Evolutionary conservation across 2,888 invertebrate species (phyloP), one percentile per base, ranked within the genome.

Genomic region (Rotaria sp.): DNA sequence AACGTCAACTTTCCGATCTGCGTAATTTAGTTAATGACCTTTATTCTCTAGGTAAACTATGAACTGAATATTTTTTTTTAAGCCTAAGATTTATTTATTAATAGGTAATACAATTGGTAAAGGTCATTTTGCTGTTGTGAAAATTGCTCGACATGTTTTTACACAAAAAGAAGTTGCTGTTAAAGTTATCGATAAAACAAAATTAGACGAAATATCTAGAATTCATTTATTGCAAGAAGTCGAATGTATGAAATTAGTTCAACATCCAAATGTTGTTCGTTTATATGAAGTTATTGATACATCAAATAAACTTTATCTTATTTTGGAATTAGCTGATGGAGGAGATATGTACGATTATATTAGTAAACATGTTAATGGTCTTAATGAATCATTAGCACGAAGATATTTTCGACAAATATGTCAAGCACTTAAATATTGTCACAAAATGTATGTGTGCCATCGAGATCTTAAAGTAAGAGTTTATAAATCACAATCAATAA

Each of bases 241-340:
- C 88, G 94, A 96, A 88, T 98, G 97, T 91, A 98, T 98, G 97
- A 98, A 98, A 92, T 92, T 99, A 89, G 98, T 99, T 84, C 98
- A 99, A 91, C 99, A 99, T 92, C 97, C 98, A 57, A 96, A 99
- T 92, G 97, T 99, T 74, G 98, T 99, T 84, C 93, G 97, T 87
- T 93, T 99, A 85, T 99, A 99, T 92, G 97, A 99, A 93, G 98
- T 99, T 88, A 99, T 99, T 90, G 99, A 99, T 92, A 99, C 99
- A 59, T 96, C 96, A 91, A 97, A 97, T 88, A 98, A 99, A 92
- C 93, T 92, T 84, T 92, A 97, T 90, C 90, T 93, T 91, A 97
- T 99, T 91, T 93, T 99, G 90, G 99, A 99, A 92, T 93, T 97
- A 90, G 99, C 96, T 30, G 97, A 99, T 92, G 98, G 98, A 85